Conservation (phyloP, 2,888 invertebrate species). For the Leptinotarsa peninsularis region DNA sequence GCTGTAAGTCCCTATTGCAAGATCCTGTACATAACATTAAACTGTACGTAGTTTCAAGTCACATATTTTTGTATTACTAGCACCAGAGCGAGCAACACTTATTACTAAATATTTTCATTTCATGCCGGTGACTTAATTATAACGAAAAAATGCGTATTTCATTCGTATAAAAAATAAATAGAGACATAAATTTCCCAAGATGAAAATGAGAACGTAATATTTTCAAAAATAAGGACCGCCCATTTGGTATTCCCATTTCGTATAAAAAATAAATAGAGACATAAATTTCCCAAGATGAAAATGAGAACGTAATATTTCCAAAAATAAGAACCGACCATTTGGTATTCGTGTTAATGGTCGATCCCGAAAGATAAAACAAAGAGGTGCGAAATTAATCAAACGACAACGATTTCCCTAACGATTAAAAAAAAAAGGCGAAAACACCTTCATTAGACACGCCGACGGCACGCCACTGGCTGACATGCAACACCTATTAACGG, state of each 20-base stretch:
- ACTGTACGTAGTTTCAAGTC: too few species aligned
- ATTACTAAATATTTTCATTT: too few species aligned
- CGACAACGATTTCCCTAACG: constrained; percentile 17
- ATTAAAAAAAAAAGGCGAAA: constrained; percentile 5
- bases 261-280: constrained; percentile 1
- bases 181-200: constrained; percentile 5
- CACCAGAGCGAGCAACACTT: too few species aligned
- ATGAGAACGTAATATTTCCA: constrained; percentile 7
- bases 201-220: constrained; percentile 14
- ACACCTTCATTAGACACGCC: constrained; percentile 8
- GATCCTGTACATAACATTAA: too few species aligned
- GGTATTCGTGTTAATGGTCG: constrained; percentile 19
- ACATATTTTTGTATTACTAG: not conserved
- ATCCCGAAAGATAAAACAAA: constrained; percentile 4
- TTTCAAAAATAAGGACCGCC: not conserved
- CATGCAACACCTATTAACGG: constrained; percentile 38
- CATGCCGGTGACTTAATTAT: too few species aligned
- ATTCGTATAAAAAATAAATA: not conserved
- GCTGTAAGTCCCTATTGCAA: too few species aligned
- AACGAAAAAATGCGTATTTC: not conserved
- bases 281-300: constrained; percentile 8
- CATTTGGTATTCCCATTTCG: too few species aligned
- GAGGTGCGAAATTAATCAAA: constrained; percentile 20
- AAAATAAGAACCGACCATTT: not conserved
- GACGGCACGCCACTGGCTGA: constrained; percentile 29